Percentiles rank a stretch among this genome's conserved stretches.
phyloP scores from a whole-genome alignment of 2,113 vertebrate species.

The Galeopterus variegatus region DNA sequence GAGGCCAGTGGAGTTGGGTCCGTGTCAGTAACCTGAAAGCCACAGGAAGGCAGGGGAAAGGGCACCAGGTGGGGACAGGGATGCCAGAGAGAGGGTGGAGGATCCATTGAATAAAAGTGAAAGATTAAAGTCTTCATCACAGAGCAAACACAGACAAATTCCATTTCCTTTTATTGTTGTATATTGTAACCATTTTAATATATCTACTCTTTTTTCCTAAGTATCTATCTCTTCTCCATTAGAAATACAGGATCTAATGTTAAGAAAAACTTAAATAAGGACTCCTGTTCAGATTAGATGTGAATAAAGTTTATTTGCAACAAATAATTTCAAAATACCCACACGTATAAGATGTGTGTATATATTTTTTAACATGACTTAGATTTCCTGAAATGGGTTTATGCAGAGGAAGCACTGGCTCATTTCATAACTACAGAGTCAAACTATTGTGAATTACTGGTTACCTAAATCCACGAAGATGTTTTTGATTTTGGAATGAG shows the following conservation, averaged over 20 bases:
- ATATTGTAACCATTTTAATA: neutral
- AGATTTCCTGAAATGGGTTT: neutral
- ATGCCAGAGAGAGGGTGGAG: neutral
- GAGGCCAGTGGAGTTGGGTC: neutral
- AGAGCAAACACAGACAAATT: neutral
- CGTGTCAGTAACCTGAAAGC: neutral
- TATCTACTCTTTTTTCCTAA: neutral
- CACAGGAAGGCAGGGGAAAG: neutral
- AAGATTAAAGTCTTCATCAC: neutral
- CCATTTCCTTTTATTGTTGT: neutral
- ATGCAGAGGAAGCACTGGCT: neutral
- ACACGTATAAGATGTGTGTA: neutral
- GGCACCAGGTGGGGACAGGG: too few relatives aligned
- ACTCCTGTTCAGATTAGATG: neutral
- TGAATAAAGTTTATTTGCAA: neutral
- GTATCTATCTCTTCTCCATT: neutral
- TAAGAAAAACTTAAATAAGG: neutral
- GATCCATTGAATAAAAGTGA: neutral
- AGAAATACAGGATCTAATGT: neutral
- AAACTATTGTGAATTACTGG: neutral
- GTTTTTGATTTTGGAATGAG: neutral
- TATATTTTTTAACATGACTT: neutral
- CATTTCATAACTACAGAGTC: neutral
- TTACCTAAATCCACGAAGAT: neutral
- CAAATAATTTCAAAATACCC: neutral